A percentile compares a stretch with the other conserved stretches of the same genome.
Conservation (phyloP, 1,140 invertebrate species). For the Lethrus apterus region DNA sequence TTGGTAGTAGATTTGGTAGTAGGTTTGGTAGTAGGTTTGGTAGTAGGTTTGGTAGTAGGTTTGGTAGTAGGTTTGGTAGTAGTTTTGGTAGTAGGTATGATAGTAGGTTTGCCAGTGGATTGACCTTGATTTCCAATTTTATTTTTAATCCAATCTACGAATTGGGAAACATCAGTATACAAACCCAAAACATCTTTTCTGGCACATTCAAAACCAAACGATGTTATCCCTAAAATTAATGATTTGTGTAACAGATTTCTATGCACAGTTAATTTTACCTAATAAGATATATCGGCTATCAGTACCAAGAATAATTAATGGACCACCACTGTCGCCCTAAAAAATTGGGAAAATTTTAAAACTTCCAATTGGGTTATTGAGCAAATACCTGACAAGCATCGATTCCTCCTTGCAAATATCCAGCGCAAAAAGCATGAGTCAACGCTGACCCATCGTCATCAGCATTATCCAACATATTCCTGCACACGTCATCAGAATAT, state of each 20-base stretch:
- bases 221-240: constrained; percentile 48
- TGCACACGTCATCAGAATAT: constrained; percentile 25
- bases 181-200: constrained; percentile 49
- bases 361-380: background rate
- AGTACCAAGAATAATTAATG: constrained; percentile 25
- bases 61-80: background rate
- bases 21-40: background rate
- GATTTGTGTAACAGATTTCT: background rate
- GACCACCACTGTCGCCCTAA: constrained; percentile 37
- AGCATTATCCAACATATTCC: constrained; percentile 25
- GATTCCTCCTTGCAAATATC: constrained; percentile 33
- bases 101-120: too few relatives aligned
- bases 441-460: constrained; percentile 24
- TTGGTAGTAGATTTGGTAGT: background rate
- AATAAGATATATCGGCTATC: constrained; percentile 27
- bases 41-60: background rate
- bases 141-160: constrained; percentile 59
- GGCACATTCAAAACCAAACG: constrained; percentile 55
- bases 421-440: constrained; percentile 34
- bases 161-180: constrained; percentile 60
- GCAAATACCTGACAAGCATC: constrained; percentile 34
- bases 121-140: constrained; percentile 22
- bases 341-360: constrained; percentile 9
- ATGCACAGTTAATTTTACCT: constrained; percentile 19
- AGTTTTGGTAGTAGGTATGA: background rate